Conservation (phyloP, 92 coral and sea anemone genomes). For the Hydrozoanthus gracilis region DNA sequence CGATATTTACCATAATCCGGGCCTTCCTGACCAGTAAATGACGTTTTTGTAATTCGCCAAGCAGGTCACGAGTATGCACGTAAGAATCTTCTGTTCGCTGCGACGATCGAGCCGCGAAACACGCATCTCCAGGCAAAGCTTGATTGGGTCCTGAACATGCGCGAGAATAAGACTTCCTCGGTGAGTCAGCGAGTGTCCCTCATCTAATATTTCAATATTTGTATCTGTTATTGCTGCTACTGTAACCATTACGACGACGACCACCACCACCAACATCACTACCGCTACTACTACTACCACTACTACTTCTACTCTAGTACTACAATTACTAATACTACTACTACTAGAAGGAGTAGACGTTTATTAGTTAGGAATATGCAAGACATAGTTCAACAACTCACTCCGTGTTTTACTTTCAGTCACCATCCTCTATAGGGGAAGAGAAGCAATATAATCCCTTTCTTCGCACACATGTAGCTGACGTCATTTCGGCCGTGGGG, state of each 20-base stretch:
- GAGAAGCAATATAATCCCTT: conserved; percentile 76
- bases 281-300: not conserved
- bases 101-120: conserved; percentile 69
- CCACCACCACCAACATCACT: not conserved
- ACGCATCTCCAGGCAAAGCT: conserved; percentile 63
- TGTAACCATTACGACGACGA: not conserved
- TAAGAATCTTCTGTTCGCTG: conserved; percentile 69
- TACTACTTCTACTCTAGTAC: not conserved
- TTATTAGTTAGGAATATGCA: not conserved
- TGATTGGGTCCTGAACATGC: conserved; percentile 63
- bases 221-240: not conserved
- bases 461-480: conserved; percentile 65
- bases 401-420: conserved; percentile 24
- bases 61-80: conserved; percentile 73
- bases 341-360: not conserved
- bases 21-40: too few species aligned
- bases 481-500: conserved; percentile 65
- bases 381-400: not conserved
- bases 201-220: not conserved
- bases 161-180: conserved; percentile 53
- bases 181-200: conserved; percentile 23
- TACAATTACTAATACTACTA: too few species aligned
- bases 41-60: not conserved
- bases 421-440: conserved; percentile 75
- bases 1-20: too few species aligned